phyloP scores from a whole-genome alignment of 2,113 vertebrate genomes.

The Corythornis madagascariensis region DNA sequence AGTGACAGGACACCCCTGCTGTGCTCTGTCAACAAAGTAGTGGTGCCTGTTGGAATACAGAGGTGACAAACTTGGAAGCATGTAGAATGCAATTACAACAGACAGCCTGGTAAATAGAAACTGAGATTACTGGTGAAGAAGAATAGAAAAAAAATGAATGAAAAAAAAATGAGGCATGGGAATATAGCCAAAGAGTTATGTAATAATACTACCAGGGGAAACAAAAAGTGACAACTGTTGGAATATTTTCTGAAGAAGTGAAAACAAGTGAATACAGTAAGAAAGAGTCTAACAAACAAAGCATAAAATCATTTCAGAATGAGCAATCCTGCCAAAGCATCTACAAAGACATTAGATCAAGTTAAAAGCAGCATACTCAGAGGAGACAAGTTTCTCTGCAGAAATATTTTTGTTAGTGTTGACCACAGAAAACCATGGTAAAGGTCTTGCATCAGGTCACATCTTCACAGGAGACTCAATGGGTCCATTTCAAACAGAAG shows the following conservation, averaged over 20 bases:
- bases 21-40: not conserved
- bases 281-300: not conserved
- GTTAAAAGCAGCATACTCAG: not conserved
- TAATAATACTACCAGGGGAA: not conserved
- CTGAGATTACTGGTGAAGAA: not conserved
- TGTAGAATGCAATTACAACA: not conserved
- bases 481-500: not conserved
- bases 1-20: not conserved
- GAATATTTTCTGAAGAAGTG: not conserved
- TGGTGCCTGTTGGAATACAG: not conserved
- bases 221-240: not conserved
- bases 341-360: not conserved
- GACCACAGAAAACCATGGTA: not conserved
- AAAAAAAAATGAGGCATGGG: not conserved
- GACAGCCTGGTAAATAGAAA: not conserved
- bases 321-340: not conserved
- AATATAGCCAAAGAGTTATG: not conserved
- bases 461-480: not conserved
- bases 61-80: slow-evolving; percentile 13
- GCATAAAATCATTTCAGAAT: not conserved
- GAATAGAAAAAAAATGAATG: not conserved
- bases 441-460: not conserved
- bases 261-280: not conserved
- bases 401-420: not conserved
- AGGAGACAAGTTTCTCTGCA: not conserved